A percentile compares a stretch with the other conserved stretches of the same genome.
These are phyloP conservation scores for Sebastiscus tertius DNA, from an alignment of 2,797 vertebrate species.

Conservation along the genomic window DNA sequence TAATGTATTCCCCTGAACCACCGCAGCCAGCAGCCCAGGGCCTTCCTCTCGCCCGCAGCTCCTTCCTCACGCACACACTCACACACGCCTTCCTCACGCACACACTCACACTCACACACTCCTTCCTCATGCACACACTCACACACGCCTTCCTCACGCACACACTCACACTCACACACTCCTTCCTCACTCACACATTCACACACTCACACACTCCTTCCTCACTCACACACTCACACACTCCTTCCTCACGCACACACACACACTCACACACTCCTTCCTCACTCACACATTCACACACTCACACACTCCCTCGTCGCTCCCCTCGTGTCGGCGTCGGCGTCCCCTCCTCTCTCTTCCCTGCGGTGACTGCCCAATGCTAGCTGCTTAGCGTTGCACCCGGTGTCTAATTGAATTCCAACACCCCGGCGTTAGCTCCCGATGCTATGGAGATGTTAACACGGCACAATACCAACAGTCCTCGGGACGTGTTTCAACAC, in stretches of 20 bases:
- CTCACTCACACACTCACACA: no score
- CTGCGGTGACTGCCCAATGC: slow-evolving; percentile 63
- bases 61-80: slow-evolving; percentile 20
- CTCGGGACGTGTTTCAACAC: slow-evolving; percentile 70
- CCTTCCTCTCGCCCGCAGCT: slow-evolving; percentile 74
- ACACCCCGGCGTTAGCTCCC: slow-evolving; percentile 57
- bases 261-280: slow-evolving; percentile 8
- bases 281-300: background rate
- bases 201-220: no score
- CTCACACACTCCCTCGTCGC: background rate
- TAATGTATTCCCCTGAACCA: slow-evolving; percentile 76
- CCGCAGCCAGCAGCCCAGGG: slow-evolving; percentile 65
- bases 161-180: no score
- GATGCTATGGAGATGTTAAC: slow-evolving; percentile 78
- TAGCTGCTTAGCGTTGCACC: slow-evolving; percentile 74
- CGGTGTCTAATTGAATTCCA: slow-evolving; percentile 81
- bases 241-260: slow-evolving; percentile 35
- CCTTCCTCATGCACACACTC: no score
- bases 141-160: no score
- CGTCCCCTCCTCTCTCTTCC: slow-evolving; percentile 48
- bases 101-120: no score
- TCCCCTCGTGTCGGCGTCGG: slow-evolving; percentile 29
- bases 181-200: no score
- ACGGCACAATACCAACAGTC: slow-evolving; percentile 78
- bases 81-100: no score